These are phyloP conservation scores for Spheniscus humboldti DNA, from an alignment of 2,797 vertebrate species.

Conservation along the genomic window DNA sequence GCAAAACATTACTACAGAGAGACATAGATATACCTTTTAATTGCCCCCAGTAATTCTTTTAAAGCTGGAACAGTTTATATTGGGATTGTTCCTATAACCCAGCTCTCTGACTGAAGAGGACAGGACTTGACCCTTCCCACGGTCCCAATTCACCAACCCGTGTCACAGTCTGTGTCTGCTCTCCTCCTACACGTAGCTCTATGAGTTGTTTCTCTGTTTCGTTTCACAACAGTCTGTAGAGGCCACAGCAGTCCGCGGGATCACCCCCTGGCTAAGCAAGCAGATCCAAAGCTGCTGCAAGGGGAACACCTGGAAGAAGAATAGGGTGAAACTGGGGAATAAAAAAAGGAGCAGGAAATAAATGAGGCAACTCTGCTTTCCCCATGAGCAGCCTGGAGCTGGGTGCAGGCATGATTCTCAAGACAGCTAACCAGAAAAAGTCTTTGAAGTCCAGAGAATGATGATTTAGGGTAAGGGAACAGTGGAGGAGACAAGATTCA, in stretches of 20 bases:
- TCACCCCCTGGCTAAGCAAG: background rate
- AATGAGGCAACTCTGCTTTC: background rate
- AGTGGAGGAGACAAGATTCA: background rate
- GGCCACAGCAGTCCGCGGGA: background rate
- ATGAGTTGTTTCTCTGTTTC: background rate
- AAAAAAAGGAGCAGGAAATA: background rate
- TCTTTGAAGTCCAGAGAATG: background rate
- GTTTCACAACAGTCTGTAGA: background rate
- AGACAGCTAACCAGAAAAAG: background rate
- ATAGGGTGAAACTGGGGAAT: background rate
- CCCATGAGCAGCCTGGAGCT: background rate
- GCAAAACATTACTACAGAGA: background rate
- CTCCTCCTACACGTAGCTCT: background rate
- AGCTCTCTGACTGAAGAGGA: background rate
- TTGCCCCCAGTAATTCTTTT: background rate
- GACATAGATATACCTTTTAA: background rate
- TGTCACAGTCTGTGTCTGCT: background rate
- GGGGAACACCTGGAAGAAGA: background rate
- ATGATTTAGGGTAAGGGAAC: background rate
- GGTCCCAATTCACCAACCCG: background rate
- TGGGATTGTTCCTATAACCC: background rate
- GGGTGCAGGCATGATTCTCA: background rate
- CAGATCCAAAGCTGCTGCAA: background rate
- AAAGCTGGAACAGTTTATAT: background rate
- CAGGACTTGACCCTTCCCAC: background rate